phyloP scores from a whole-genome alignment of 2,797 vertebrate genomes.

The Brotula barbata region DNA sequence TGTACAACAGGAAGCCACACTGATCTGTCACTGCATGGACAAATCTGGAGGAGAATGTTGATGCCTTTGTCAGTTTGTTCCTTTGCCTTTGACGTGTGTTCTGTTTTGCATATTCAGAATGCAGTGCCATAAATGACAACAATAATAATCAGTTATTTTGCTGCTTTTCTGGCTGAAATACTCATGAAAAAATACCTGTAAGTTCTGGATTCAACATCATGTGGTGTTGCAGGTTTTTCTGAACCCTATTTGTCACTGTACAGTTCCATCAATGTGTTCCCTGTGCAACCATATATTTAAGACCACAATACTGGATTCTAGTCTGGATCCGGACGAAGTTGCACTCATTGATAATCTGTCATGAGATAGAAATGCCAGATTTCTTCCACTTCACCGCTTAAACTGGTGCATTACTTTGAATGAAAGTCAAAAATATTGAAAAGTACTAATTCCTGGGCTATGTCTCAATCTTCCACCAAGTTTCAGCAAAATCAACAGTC shows the following conservation, averaged over 20 bases:
- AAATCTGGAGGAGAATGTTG: not conserved
- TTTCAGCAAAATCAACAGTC: no score
- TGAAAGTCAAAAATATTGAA: no score
- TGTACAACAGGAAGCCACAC: constrained; percentile 11
- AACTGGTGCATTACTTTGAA: no score
- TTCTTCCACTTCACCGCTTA: no score
- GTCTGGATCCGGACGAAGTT: no score
- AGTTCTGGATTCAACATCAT: not conserved
- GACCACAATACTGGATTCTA: no score
- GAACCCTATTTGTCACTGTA: not conserved
- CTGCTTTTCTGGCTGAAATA: constrained; percentile 1
- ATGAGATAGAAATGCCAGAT: no score
- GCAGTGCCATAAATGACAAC: not conserved
- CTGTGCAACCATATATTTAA: no score
- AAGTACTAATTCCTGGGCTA: no score
- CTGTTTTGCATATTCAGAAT: constrained; percentile 11
- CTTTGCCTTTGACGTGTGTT: constrained; percentile 13
- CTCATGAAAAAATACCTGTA: not conserved
- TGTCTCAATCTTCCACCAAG: no score
- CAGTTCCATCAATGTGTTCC: no score
- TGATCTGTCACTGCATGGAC: constrained; percentile 10
- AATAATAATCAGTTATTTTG: not conserved
- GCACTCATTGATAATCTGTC: no score
- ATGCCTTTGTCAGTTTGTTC: not conserved
- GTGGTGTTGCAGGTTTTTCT: not conserved